Percentiles rank a stretch among this genome's conserved stretches.
Conservation (phyloP, 2,113 vertebrate genomes). For the Ariopsis seemanni region DNA sequence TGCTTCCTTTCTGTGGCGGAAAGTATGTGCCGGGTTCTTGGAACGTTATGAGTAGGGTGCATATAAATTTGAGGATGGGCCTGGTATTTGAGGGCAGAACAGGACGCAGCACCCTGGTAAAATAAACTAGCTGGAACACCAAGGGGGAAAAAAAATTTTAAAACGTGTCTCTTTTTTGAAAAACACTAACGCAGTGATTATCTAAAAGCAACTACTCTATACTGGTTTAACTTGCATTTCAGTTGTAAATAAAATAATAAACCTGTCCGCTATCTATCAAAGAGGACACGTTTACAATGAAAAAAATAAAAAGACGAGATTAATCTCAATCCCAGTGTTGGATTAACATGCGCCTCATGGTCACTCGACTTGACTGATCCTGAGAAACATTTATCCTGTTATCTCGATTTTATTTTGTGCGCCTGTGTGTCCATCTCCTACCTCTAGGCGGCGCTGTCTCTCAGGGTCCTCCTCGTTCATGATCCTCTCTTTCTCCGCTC, state of each 20-base stretch:
- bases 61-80: too few species aligned
- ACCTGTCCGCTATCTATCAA: not conserved
- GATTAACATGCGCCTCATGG: not conserved
- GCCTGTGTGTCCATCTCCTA: conserved; percentile 37
- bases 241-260: not conserved
- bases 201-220: not conserved
- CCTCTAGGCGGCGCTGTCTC: conserved; percentile 94
- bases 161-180: too few species aligned
- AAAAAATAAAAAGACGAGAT: not conserved
- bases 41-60: too few species aligned
- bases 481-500: conserved; percentile 96
- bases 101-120: too few species aligned
- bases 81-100: too few species aligned
- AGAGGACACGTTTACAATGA: not conserved
- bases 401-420: not conserved
- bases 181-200: not conserved
- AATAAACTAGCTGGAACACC: too few species aligned
- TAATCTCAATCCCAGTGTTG: not conserved
- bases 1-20: too few species aligned
- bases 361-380: not conserved
- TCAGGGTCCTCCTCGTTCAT: conserved; percentile 99
- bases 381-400: not conserved
- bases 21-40: too few species aligned
- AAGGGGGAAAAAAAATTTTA: too few species aligned
- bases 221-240: not conserved